Evolutionary conservation across 1,140 invertebrate species (phyloP), one percentile per base, ranked within the genome.

Genomic region (Hycleus phaleratus): DNA sequence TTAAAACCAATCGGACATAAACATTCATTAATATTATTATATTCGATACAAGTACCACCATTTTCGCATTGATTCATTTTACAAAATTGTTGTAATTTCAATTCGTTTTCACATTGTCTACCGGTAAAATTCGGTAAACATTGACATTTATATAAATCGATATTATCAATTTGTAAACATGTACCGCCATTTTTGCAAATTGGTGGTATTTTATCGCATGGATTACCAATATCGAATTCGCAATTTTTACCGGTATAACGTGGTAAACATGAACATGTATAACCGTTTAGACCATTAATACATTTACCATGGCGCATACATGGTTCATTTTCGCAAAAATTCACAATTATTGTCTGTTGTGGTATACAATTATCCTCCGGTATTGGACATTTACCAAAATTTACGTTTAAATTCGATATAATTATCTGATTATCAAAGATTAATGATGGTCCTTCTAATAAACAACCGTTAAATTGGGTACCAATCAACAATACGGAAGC

Each of bases 241-340:
- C 91, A 93, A 74, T 91, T 91, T 77, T 87, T 87, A 59, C 90
- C 90, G 53, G 82, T 82, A 73, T 90, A 91, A 47, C 88, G 80
- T 26, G 87, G 79, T 45, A 82, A 79, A 77, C 90, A 93, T 64
- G 84, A 81, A 73, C 90, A 92, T 63, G 85, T 82, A 74, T 90
- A 91, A 56, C 83, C 81, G 63, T 88, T 85, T 59, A 79, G 76
- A 68, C 80, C 77, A 26, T 86, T 85, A 46, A 88, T 82, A 73
- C 90, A 92, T 54, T 81, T 83, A 53, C 90, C 90, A 70, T 86
- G 86, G 63, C 81, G 80, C 82, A 89, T 83, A 74, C 90, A 93
- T 6, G 90, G 88, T 66, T 89, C 86, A 68, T 83, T 81, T 60
- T 82, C 75, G 71, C 90, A 93, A 66, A 82, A 81, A 74, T 90